Evolutionary conservation across 2,888 invertebrate genomes (phyloP).

Genomic region (Habrosyne pyritoides): DNA sequence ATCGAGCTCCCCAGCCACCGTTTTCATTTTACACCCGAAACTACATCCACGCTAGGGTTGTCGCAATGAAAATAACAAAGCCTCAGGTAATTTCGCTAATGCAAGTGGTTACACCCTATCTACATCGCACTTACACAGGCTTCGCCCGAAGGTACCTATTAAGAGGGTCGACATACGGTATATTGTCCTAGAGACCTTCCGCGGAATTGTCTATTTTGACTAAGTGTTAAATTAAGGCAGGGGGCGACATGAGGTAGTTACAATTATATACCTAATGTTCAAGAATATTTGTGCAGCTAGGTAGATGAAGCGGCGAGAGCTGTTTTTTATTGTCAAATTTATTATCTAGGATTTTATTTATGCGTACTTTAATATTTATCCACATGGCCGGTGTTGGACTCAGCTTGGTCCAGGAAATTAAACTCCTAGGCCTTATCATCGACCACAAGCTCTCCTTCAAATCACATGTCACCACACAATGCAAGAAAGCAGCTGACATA

Average conservation of each 20-base stretch:
- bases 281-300: conserved; percentile 14
- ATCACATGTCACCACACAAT: too few relatives aligned
- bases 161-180: conserved; percentile 69
- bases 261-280: conserved; percentile 24
- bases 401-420: too few relatives aligned
- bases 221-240: conserved; percentile 66
- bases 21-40: conserved; percentile 47
- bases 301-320: neutral
- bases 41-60: conserved; percentile 58
- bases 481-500: too few relatives aligned
- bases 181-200: conserved; percentile 67
- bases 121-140: conserved; percentile 73
- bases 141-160: conserved; percentile 71
- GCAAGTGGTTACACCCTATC: conserved; percentile 81
- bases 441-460: too few relatives aligned
- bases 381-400: too few relatives aligned
- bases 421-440: too few relatives aligned
- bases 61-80: conserved; percentile 82
- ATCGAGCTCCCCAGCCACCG: conserved; percentile 23
- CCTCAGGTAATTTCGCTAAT: conserved; percentile 82
- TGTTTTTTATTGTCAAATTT: neutral
- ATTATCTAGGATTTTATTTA: too few relatives aligned
- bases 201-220: conserved; percentile 68
- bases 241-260: conserved; percentile 40
- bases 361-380: too few relatives aligned